These are phyloP conservation scores for Tachuris rubrigastra DNA, from an alignment of 2,113 vertebrate species.

Conservation along the genomic window DNA sequence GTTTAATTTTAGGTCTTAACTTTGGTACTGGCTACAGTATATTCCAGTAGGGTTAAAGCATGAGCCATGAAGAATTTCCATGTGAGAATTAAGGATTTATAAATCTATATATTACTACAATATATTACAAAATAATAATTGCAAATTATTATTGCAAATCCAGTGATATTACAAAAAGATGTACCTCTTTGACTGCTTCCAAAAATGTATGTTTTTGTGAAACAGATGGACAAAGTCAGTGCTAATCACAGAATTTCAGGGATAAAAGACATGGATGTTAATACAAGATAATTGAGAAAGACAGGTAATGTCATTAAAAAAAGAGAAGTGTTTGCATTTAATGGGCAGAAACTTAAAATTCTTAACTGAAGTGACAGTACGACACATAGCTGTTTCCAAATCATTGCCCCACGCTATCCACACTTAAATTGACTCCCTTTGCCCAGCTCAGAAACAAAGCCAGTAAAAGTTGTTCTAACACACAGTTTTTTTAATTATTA, in stretches of 20 bases:
- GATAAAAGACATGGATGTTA: not conserved
- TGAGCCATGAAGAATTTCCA: not conserved
- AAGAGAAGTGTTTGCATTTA: not conserved
- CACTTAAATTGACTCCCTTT: not conserved
- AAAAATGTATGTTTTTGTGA: constrained; percentile 4
- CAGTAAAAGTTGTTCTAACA: not conserved
- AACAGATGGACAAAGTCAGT: constrained; percentile 22
- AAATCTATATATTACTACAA: not conserved
- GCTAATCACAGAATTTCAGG: not conserved
- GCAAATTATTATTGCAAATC: not conserved
- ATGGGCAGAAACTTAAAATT: constrained; percentile 2
- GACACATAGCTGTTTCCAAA: not conserved
- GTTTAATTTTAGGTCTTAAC: constrained; percentile 22
- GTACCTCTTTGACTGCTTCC: not conserved
- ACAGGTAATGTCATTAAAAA: not conserved
- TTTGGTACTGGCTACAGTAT: not conserved
- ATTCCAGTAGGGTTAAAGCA: not conserved
- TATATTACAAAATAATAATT: not conserved
- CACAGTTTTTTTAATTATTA: not conserved
- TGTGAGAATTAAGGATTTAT: not conserved
- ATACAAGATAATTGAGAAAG: not conserved
- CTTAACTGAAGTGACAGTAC: not conserved
- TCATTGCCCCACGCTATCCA: not conserved
- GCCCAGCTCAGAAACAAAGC: not conserved
- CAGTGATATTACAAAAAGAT: not conserved